phyloP scores from a whole-genome alignment of 1,140 invertebrate species.

The Lasioglossum albipes region DNA sequence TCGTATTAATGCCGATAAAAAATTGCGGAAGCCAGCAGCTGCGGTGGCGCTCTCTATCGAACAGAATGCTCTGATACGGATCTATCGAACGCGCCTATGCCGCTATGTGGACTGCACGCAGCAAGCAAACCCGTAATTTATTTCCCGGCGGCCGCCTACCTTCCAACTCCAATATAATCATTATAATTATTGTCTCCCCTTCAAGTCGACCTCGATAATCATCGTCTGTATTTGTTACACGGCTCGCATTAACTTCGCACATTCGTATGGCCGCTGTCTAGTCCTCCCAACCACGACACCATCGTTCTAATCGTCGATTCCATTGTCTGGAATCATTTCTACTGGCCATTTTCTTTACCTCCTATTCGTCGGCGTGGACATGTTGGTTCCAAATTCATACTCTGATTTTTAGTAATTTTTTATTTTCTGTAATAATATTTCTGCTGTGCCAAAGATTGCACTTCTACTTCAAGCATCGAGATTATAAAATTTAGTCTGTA shows the following conservation, averaged over 20 bases:
- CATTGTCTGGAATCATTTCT: slow-evolving; percentile 10
- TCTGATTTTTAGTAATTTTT: too few species aligned
- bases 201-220: slow-evolving; percentile 77
- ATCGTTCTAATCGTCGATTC: slow-evolving; percentile 21
- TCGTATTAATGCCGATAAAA: slow-evolving; percentile 68
- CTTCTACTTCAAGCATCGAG: too few species aligned
- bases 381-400: too few species aligned
- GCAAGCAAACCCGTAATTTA: slow-evolving; percentile 78
- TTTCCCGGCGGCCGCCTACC: slow-evolving; percentile 74
- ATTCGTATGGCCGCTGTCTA: slow-evolving; percentile 31
- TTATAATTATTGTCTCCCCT: slow-evolving; percentile 79
- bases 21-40: slow-evolving; percentile 73
- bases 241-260: slow-evolving; percentile 35
- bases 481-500: too few species aligned
- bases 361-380: too few species aligned
- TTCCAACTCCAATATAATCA: slow-evolving; percentile 77
- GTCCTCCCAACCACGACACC: slow-evolving; percentile 43
- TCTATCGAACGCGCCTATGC: slow-evolving; percentile 77
- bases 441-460: too few species aligned
- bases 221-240: slow-evolving; percentile 69
- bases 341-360: neutral
- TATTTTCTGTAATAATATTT: neutral
- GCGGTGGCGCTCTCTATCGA: slow-evolving; percentile 72
- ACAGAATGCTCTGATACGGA: slow-evolving; percentile 70
- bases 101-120: slow-evolving; percentile 74